Base-by-base conservation (phyloP, 2,113 vertebrate species). In the Beaufortia kweichowensis region DNA sequence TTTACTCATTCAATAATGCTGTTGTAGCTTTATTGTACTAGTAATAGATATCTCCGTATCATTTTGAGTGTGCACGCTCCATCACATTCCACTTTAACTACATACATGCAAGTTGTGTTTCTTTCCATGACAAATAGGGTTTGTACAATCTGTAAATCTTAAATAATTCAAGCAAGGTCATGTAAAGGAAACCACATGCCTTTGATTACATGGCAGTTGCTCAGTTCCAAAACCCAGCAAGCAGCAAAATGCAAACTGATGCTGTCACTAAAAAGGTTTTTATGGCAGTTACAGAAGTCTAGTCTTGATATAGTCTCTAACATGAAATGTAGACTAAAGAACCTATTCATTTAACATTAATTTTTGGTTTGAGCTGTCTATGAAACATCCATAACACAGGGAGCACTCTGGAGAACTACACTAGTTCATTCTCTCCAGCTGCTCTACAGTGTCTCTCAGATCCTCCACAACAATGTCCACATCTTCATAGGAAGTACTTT, bases 391-490 rank as follows among this genome's bases (percentile, higher is more conserved):
- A 41, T 53, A 66, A 17, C 7, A 64, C 39, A 48, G 28, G 19
- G 43, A 24, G n/a, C 31, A 66, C 21, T 41, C 31, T 76, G n/a
- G 1, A 48, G 65, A 56, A 50, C 35, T 11, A 26, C 35, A 35
- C 88, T 86, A 89, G 78, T 86, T 73, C 57, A 39, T 85, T 61
- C 50, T 76, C 77, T 93, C 88, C 86, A 98, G 87, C 83, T 79
- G 88, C 0, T 87, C 83, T 79, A 96, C 94, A 0, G 94, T 92
- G 82, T 90, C 91, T 84, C 86, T 66, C 21, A 99, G 92, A 86
- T 98, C 96, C 82, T 94, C 91, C 86, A 99, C 90, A 0, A 91
- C 90, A 8, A 90, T 77, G 62, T 98, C 96, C 86, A 98, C 93
- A 0, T 99, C 94, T 0, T 90, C 88, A 56, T 59, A 86, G 2